Evolutionary conservation across 1,140 invertebrate genomes (phyloP).

Genomic region (Diplogasteroides magnus): DNA sequence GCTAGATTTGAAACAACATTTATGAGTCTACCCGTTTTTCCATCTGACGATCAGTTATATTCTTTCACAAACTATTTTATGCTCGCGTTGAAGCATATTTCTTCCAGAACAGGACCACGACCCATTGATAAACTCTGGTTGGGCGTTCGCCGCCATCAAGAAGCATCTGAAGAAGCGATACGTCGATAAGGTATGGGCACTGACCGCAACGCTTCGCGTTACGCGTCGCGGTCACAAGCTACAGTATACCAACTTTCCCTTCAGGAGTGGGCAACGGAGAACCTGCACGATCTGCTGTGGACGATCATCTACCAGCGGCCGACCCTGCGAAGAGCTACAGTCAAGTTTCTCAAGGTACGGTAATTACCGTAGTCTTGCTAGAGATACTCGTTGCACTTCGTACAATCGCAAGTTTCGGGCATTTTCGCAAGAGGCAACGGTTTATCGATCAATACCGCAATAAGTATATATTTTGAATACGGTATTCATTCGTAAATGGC

Average conservation of each 20-base stretch:
- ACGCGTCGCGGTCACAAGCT: neutral
- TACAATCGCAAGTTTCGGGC: too few species aligned
- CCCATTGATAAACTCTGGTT: neutral
- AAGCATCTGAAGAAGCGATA: neutral
- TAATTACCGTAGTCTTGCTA: too few species aligned
- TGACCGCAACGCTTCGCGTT: neutral
- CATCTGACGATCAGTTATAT: neutral
- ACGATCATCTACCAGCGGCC: neutral
- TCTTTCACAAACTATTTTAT: too few species aligned
- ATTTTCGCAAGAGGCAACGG: too few species aligned
- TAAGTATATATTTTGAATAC: too few species aligned
- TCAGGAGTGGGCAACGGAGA: neutral
- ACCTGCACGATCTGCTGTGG: neutral
- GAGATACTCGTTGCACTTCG: too few species aligned
- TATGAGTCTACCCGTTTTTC: too few species aligned
- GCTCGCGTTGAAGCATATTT: too few species aligned
- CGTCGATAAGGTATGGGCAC: neutral
- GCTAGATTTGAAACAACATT: too few species aligned
- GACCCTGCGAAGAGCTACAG: neutral
- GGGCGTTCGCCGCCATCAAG: neutral
- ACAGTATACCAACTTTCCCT: neutral
- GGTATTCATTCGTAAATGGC: too few species aligned
- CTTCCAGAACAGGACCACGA: neutral
- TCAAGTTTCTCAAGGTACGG: neutral
- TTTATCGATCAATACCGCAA: too few species aligned